These are phyloP conservation scores for Irena cyanogastra DNA, from an alignment of 2,113 vertebrate genomes.

Conservation along the genomic window DNA sequence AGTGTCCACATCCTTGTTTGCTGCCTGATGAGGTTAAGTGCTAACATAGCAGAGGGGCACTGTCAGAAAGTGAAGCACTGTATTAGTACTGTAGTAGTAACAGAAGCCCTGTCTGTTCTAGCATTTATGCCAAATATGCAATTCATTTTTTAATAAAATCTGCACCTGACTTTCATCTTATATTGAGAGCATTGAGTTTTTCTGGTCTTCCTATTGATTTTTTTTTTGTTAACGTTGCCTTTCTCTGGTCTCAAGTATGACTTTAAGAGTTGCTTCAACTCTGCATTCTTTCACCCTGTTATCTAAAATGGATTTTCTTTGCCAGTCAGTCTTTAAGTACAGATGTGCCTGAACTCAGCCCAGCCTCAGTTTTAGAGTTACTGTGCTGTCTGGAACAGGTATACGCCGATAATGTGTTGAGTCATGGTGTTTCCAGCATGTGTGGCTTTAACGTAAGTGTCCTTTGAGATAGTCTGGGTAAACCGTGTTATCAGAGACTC, in stretches of 20 bases:
- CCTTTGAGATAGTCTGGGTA: background rate
- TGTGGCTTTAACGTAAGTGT: background rate
- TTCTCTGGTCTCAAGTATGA: background rate
- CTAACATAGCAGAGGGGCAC: background rate
- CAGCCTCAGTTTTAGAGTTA: background rate
- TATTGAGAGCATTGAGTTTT: background rate
- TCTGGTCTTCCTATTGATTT: background rate
- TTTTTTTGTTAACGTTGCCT: background rate
- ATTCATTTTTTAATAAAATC: background rate
- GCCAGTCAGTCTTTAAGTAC: background rate
- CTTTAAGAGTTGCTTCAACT: background rate
- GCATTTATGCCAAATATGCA: background rate
- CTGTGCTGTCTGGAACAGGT: background rate
- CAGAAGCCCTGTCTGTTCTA: background rate
- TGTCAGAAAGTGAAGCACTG: background rate
- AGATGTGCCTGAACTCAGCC: background rate
- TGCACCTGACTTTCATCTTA: background rate
- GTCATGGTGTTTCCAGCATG: background rate
- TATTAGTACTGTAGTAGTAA: background rate
- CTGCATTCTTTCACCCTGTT: background rate
- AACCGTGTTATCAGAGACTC: background rate
- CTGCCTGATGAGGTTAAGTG: background rate
- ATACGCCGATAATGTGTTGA: rapidly evolving
- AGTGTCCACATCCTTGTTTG: background rate
- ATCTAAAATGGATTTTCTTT: background rate